Base-by-base conservation (phyloP, 2,888 invertebrate genomes). In the Sisyra nigra region DNA sequence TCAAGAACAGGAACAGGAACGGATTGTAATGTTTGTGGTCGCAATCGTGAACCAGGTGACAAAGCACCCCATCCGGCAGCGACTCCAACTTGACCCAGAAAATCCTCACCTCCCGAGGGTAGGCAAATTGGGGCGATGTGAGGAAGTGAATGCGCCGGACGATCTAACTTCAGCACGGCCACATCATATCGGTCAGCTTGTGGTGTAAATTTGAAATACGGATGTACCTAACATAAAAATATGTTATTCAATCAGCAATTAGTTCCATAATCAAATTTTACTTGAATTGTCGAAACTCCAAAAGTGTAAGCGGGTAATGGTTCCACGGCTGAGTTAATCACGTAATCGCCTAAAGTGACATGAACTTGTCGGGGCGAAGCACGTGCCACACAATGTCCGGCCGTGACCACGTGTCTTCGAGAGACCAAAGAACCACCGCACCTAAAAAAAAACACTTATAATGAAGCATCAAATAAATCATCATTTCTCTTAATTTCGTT, bases 31-130 rank as follows among this genome's bases (percentile, higher is more conserved):
- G 89, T 91, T 55, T 91, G 83, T 2, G 92, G 91, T 5, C 91
- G 72, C 44, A 91, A 62, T 50, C 91, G 69, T 0, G 91, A 91
- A 41, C 91, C 91, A 51, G 76, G 75, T 57, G 76, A 76, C 7
- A 91, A 65, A 0, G 92, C 91, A 10, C 91, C 92, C 92, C 92
- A 92, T 18, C 91, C 89, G 0, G 89, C 89, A 5, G 88, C 89
- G 76, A 89, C 89, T 18, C 88, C 91, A 52, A 82, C 87, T 59
- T 88, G 86, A 2, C 91, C 91, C 38, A 89, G 68, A 65, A 88
- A 91, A 59, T 85, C 87, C 37, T 87, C 83, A 38, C 86, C 87
- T 54, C 88, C 84, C 51, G 87, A 85, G 0, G 92, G 92, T 42
- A 92, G 66, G 61, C 91, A 92, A 53, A 92, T 89, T 30, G 92